Evolutionary conservation across 2,113 vertebrate genomes (phyloP).

Genomic region (Bombycilla garrulus): DNA sequence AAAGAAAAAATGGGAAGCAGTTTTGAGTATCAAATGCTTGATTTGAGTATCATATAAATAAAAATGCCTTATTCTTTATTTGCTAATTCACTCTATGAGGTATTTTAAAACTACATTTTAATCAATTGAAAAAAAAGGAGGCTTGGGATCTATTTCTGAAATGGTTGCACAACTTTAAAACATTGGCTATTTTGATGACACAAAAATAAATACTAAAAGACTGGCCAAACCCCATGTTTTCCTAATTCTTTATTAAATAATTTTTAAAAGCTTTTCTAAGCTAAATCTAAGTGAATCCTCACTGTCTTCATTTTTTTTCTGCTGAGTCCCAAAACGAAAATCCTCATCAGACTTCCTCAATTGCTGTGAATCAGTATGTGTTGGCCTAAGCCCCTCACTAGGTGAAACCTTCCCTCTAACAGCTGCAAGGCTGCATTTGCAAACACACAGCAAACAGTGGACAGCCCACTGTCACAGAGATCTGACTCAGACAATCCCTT

Average conservation of each 20-base stretch:
- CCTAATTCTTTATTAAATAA: neutral
- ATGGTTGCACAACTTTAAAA: neutral
- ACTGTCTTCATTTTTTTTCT: neutral
- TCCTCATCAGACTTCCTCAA: neutral
- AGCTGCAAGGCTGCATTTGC: neutral
- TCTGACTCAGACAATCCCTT: neutral
- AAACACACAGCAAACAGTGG: neutral
- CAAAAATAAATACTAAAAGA: neutral
- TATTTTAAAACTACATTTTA: neutral
- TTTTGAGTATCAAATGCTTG: neutral
- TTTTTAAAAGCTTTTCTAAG: neutral
- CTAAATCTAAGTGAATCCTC: neutral
- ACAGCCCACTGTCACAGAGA: neutral
- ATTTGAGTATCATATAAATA: neutral
- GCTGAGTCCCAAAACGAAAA: neutral
- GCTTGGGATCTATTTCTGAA: neutral
- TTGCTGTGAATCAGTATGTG: neutral
- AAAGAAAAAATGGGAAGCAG: neutral
- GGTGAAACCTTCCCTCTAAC: neutral
- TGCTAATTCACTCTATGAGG: neutral
- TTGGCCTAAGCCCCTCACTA: neutral
- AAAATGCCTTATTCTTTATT: neutral
- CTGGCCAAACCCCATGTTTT: neutral
- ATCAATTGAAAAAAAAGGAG: neutral
- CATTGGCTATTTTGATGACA: fast-evolving